Evolutionary conservation across 92 coral and sea anemone species (phyloP).

Genomic region (Scolanthus callimorphus): DNA sequence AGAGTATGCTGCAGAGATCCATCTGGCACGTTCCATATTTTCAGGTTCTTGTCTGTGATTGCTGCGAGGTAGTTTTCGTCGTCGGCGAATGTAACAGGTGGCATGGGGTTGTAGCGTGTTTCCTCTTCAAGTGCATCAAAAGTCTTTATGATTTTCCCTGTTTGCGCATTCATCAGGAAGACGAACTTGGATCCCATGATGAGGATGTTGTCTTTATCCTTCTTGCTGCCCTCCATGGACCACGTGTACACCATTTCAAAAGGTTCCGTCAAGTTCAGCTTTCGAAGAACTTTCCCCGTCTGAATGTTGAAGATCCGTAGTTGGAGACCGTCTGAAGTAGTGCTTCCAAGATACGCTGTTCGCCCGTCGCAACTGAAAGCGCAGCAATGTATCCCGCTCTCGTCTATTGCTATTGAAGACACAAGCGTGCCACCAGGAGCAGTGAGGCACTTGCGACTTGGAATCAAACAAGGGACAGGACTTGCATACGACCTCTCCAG

Average conservation of each 20-base stretch:
- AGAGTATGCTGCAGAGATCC: conserved; percentile 53
- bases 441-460: conserved; percentile 72
- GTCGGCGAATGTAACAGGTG: conserved; percentile 80
- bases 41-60: conserved; percentile 61
- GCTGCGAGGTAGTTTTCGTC: conserved; percentile 64
- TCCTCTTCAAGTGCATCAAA: conserved; percentile 69
- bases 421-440: conserved; percentile 88
- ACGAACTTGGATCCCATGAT: conserved; percentile 78
- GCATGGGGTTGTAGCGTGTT: conserved; percentile 47
- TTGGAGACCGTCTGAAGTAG: conserved; percentile 50
- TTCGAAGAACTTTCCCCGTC: conserved; percentile 65
- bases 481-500: conserved; percentile 68
- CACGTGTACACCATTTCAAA: conserved; percentile 50
- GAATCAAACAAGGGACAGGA: conserved; percentile 75
- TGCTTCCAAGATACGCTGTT: conserved; percentile 53
- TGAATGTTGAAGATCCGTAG: conserved; percentile 45
- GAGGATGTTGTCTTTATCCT: conserved; percentile 42
- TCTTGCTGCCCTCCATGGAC: conserved; percentile 46
- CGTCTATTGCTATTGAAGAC: conserved; percentile 61
- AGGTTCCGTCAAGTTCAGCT: conserved; percentile 75
- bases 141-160: conserved; percentile 61
- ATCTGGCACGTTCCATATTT: conserved; percentile 73
- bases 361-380: conserved; percentile 78
- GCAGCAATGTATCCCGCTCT: conserved; percentile 47
- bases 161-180: conserved; percentile 54